Percentiles rank a stretch among this genome's conserved stretches.
These are phyloP conservation scores for Arctopsyche grandis DNA, from an alignment of 1,140 invertebrate genomes.

Conservation along the genomic window DNA sequence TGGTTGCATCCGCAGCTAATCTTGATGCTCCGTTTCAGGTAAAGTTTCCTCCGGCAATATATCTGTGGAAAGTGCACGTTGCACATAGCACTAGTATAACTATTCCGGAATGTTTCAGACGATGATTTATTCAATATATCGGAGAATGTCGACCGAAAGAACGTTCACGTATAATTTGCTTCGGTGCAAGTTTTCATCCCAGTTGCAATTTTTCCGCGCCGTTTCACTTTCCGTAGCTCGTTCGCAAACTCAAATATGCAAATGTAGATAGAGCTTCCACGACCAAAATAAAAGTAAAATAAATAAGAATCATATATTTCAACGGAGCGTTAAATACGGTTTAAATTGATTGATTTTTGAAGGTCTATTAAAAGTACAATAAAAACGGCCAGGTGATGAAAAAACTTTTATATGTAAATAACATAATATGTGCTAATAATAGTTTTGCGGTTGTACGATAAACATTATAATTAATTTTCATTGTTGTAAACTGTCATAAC, in stretches of 20 bases:
- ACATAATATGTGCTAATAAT: too few species aligned
- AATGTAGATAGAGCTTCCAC: too few species aligned
- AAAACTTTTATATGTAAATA: too few species aligned
- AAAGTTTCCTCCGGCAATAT: conserved; percentile 43
- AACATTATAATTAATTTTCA: too few species aligned
- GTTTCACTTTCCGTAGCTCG: conserved; percentile 4
- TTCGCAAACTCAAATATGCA: conserved; percentile 1
- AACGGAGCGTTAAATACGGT: too few species aligned
- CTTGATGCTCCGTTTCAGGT: conserved; percentile 50
- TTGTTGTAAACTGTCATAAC: too few species aligned
- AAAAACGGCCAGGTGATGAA: too few species aligned
- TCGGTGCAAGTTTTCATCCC: neutral
- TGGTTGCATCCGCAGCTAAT: conserved; percentile 44
- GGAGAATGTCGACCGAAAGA: neutral
- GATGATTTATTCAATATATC: conserved; percentile 30
- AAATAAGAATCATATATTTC: too few species aligned
- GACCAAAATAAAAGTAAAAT: too few species aligned
- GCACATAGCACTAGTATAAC: conserved; percentile 16
- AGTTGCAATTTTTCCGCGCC: neutral
- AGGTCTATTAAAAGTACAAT: too few species aligned
- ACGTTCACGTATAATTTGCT: conserved; percentile 16
- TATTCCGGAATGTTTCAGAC: conserved; percentile 4
- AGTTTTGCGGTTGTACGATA: too few species aligned
- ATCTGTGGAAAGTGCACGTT: conserved; percentile 15
- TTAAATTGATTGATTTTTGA: too few species aligned